Evolutionary conservation across 2,797 vertebrate species (phyloP), one percentile per base, ranked within the genome.

Genomic region (Onychomys torridus): DNA sequence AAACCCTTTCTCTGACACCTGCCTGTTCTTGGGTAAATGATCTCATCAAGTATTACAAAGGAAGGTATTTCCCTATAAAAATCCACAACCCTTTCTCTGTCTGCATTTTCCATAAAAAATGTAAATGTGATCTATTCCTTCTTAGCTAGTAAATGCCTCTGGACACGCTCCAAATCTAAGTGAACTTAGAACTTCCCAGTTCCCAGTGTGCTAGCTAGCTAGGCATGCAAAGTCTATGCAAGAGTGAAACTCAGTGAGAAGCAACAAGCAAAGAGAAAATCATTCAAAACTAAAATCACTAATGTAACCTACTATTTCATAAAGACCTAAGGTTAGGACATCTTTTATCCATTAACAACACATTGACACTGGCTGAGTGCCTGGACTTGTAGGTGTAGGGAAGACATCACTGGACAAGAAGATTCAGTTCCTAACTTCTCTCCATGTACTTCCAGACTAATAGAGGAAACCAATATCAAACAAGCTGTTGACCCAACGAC

Each of bases 291-390:
- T 57, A 55, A 49, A 91, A 92, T 40, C 37, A 69, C 29, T 40
- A 12, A 46, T 32, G 12, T 91, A 63, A 85, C n/a, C n/a, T 49
- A 37, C 59, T 52, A 2, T 23, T 21, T 90, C 73, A 75, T 88
- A 96, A 95, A 94, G 34, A 90, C 55, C 34, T 77, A 37, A 34
- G 81, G 32, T 57, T 73, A 96, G 82, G 75, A 57, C 19, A 69
- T 32, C 23, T 86, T 71, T 92, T 86, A 63, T 93, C 63, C 87
- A 73, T 32, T 52, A 84, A 71, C 21, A 46, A 46, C 32, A 79
- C 34, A 61, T 2, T 37, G 85, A 49, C 32, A 69, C 29, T 91
- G 57, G 40, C 40, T 86, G 83, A 94, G 29, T 34, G 32, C 40
- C 73, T 86, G 79, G n/a, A 40, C 13, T 94, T 52, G 43, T 37